phyloP scores from a whole-genome alignment of 92 coral and sea anemone genomes.

The Diadumene lineata region DNA sequence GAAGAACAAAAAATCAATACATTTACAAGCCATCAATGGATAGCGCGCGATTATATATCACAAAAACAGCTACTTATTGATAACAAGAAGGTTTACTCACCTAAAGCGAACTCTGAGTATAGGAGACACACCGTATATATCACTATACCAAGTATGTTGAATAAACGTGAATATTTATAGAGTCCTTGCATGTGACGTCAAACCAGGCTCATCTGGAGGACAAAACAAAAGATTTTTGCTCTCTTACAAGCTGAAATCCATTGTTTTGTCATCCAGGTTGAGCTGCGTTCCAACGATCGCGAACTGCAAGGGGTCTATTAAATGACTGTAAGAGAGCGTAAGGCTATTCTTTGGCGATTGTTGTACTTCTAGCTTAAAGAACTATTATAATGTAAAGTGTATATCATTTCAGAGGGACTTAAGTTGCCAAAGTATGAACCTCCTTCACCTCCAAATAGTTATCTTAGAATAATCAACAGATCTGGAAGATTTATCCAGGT shows the following conservation, averaged over 20 bases:
- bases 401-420: slow-evolving; percentile 45
- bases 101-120: slow-evolving; percentile 40
- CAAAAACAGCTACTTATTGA: slow-evolving; percentile 58
- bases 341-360: no score
- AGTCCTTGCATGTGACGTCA: no score
- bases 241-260: no score
- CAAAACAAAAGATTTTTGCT: no score
- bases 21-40: slow-evolving; percentile 73
- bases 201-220: no score
- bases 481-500: slow-evolving; percentile 85
- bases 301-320: no score
- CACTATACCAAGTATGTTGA: slow-evolving; percentile 83
- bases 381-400: not conserved
- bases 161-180: no score
- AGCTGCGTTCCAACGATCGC: no score
- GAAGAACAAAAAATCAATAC: slow-evolving; percentile 56
- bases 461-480: slow-evolving; percentile 69
- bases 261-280: no score
- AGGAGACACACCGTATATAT: slow-evolving; percentile 35
- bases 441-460: slow-evolving; percentile 63
- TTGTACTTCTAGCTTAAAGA: no score
- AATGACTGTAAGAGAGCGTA: no score
- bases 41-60: slow-evolving; percentile 66
- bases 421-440: slow-evolving; percentile 47
- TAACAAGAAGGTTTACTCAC: slow-evolving; percentile 36